Evolutionary conservation across 2,888 invertebrate species (phyloP).

Genomic region (Phyllotreta cruciferae): DNA sequence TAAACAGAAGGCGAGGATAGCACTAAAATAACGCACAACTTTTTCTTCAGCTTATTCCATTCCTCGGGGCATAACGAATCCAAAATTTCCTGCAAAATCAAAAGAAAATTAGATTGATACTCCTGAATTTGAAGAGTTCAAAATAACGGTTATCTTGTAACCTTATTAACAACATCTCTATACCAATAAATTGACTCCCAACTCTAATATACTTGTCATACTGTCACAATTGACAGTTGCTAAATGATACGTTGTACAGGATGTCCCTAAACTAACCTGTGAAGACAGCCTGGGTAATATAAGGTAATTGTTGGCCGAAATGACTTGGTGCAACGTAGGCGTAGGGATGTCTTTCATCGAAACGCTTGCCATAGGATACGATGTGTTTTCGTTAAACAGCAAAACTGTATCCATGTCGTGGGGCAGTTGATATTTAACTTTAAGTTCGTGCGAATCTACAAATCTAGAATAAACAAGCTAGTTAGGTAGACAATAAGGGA

Average conservation of each 20-base stretch:
- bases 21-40: slow-evolving; percentile 81
- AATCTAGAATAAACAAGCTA: slow-evolving; percentile 64
- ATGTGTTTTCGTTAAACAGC: slow-evolving; percentile 86
- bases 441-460: slow-evolving; percentile 71
- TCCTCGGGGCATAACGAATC: slow-evolving; percentile 90
- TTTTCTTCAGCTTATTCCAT: slow-evolving; percentile 78
- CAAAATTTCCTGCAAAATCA: slow-evolving; percentile 66
- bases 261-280: slow-evolving; percentile 71
- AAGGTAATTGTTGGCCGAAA: slow-evolving; percentile 88
- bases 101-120: no score
- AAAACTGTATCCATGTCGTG: slow-evolving; percentile 80
- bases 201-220: no score
- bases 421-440: slow-evolving; percentile 75
- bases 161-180: no score
- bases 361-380: slow-evolving; percentile 82
- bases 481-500: background rate
- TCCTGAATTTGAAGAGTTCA: background rate
- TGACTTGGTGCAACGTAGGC: slow-evolving; percentile 85
- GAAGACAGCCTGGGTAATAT: slow-evolving; percentile 89
- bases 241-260: background rate
- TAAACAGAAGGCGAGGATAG: slow-evolving; percentile 69
- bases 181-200: no score
- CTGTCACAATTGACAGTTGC: background rate
- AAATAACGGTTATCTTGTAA: no score
- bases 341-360: slow-evolving; percentile 91